These are phyloP conservation scores for Cettia cetti DNA, from an alignment of 2,113 vertebrate genomes.

Conservation along the genomic window DNA sequence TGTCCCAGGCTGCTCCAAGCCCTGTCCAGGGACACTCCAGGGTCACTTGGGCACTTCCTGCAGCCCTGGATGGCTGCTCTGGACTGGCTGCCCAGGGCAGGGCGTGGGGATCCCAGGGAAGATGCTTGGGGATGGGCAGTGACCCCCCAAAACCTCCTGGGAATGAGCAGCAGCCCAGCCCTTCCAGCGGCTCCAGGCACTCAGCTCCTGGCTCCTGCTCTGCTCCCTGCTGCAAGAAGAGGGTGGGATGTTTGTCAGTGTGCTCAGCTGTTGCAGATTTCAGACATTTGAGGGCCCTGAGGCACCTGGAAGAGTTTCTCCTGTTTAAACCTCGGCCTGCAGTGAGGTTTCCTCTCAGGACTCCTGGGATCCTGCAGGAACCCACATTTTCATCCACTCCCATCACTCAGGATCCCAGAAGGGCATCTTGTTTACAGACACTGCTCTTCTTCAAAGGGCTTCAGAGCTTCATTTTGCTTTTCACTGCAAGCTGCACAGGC, in stretches of 20 bases:
- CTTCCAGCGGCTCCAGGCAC: not conserved
- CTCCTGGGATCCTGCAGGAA: not conserved
- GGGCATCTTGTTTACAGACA: not conserved
- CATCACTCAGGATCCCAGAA: not conserved
- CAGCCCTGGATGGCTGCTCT: not conserved
- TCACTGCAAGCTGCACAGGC: not conserved
- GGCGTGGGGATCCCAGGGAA: not conserved
- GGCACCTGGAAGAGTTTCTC: not conserved
- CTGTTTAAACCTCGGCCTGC: not conserved
- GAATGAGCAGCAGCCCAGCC: not conserved
- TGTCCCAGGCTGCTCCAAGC: not conserved
- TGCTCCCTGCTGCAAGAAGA: not conserved
- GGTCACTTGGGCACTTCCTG: not conserved
- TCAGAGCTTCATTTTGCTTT: not conserved
- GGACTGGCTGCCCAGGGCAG: too few species aligned
- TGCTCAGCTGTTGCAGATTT: fast-evolving
- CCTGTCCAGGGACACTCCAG: not conserved
- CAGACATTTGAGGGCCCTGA: not conserved
- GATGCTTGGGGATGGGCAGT: not conserved
- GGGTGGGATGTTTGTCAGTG: fast-evolving
- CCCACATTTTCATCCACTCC: not conserved
- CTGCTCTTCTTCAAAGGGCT: not conserved
- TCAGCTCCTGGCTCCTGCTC: fast-evolving
- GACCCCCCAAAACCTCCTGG: fast-evolving
- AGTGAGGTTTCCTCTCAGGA: fast-evolving